Evolutionary conservation across 2,888 invertebrate species (phyloP).

Genomic region (Allacma fusca): DNA sequence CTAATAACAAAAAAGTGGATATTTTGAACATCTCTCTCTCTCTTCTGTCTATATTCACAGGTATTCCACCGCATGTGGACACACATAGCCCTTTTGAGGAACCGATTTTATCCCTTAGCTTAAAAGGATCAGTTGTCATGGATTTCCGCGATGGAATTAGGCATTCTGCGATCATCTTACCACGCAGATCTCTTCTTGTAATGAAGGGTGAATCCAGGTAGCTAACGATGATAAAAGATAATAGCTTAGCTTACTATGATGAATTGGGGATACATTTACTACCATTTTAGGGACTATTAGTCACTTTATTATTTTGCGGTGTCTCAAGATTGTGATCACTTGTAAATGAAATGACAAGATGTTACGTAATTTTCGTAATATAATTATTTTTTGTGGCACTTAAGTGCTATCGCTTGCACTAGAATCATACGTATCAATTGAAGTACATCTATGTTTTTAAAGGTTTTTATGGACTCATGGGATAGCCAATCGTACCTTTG

Average conservation of each 20-base stretch:
- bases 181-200: constrained; percentile 76
- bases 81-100: constrained; percentile 93
- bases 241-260: neutral
- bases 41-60: constrained; percentile 65
- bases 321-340: too few species aligned
- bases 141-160: constrained; percentile 78
- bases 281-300: too few species aligned
- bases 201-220: constrained; percentile 81
- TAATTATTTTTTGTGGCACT: too few species aligned
- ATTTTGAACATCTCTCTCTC: too few species aligned
- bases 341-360: too few species aligned
- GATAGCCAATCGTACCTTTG: constrained; percentile 57
- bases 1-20: too few species aligned
- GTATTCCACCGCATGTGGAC: constrained; percentile 94
- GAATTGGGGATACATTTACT: too few species aligned
- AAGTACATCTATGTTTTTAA: constrained; percentile 57
- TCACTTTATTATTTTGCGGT: too few species aligned
- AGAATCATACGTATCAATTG: too few species aligned
- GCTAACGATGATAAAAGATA: constrained; percentile 40
- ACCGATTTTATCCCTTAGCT: constrained; percentile 85
- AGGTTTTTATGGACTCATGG: constrained; percentile 87
- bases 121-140: constrained; percentile 85
- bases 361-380: too few species aligned
- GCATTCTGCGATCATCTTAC: constrained; percentile 73
- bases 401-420: too few species aligned